These are phyloP conservation scores for Ostrea denselamellosa DNA, from an alignment of 1,140 invertebrate genomes.

Conservation along the genomic window DNA sequence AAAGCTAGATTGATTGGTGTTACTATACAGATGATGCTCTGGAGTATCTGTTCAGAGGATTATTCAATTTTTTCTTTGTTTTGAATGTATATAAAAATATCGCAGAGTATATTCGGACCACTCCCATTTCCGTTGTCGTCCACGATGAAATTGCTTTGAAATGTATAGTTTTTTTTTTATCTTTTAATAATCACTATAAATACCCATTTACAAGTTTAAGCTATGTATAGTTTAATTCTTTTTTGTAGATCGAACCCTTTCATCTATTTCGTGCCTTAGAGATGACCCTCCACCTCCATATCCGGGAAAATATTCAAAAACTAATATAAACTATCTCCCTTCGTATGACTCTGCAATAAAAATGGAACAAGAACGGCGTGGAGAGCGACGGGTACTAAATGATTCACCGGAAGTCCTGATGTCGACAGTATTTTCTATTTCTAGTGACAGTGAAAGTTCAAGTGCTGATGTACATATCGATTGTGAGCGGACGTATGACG, in stretches of 20 bases:
- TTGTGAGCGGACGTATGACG: neutral
- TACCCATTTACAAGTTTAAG: no score
- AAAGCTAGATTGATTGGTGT: no score
- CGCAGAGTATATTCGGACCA: no score
- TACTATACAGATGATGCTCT: no score
- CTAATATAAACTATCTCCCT: neutral
- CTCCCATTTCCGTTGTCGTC: no score
- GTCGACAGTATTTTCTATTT: neutral
- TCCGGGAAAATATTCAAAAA: neutral
- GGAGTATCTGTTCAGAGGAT: no score
- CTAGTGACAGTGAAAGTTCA: neutral
- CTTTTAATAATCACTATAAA: no score
- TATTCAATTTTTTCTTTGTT: no score
- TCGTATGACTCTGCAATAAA: neutral
- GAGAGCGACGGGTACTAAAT: neutral
- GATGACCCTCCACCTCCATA: neutral
- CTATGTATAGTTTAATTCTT: neutral
- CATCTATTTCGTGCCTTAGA: neutral
- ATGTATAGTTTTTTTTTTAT: no score
- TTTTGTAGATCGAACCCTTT: neutral
- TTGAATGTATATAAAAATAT: no score
- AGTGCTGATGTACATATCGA: neutral
- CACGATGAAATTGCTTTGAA: no score
- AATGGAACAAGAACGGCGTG: neutral
- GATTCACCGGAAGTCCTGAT: neutral